Evolutionary conservation across 2,113 vertebrate species (phyloP).

Genomic region (Hypomesus transpacificus): DNA sequence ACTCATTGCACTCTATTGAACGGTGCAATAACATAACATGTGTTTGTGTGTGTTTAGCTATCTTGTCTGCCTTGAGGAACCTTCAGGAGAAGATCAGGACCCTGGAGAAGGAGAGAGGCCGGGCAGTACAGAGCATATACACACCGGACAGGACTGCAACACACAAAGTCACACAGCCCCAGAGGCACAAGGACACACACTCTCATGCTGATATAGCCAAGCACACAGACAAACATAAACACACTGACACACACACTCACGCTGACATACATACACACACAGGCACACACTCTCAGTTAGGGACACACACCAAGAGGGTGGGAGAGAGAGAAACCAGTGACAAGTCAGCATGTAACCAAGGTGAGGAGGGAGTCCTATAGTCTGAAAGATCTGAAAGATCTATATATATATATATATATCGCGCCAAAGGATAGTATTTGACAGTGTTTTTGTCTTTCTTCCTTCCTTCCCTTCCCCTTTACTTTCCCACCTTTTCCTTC

Average conservation of each 20-base stretch:
- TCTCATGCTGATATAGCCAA: slow-evolving; percentile 44
- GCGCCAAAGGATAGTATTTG: not conserved
- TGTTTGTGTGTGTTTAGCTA: slow-evolving; percentile 66
- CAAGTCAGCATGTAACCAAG: slow-evolving; percentile 42
- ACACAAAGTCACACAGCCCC: slow-evolving; percentile 64
- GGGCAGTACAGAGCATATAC: slow-evolving; percentile 72
- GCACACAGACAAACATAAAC: slow-evolving; percentile 68
- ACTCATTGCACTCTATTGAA: not conserved
- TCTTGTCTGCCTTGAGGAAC: slow-evolving; percentile 79
- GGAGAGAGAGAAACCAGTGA: slow-evolving; percentile 57
- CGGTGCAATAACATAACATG: no score
- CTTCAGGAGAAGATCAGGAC: slow-evolving; percentile 66
- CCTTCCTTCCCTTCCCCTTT: not conserved
- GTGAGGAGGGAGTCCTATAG: slow-evolving; percentile 15
- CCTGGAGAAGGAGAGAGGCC: slow-evolving; percentile 82
- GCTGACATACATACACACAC: not conserved
- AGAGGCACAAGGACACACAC: slow-evolving; percentile 62
- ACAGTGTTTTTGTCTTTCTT: not conserved
- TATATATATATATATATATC: no score
- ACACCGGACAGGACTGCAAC: slow-evolving; percentile 68
- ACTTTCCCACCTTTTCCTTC: not conserved
- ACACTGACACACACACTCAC: slow-evolving; percentile 38
- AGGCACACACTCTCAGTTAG: not conserved
- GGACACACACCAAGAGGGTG: slow-evolving; percentile 32
- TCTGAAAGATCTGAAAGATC: no score